phyloP scores from a whole-genome alignment of 2,113 vertebrate genomes.

The Ptyas mucosa region DNA sequence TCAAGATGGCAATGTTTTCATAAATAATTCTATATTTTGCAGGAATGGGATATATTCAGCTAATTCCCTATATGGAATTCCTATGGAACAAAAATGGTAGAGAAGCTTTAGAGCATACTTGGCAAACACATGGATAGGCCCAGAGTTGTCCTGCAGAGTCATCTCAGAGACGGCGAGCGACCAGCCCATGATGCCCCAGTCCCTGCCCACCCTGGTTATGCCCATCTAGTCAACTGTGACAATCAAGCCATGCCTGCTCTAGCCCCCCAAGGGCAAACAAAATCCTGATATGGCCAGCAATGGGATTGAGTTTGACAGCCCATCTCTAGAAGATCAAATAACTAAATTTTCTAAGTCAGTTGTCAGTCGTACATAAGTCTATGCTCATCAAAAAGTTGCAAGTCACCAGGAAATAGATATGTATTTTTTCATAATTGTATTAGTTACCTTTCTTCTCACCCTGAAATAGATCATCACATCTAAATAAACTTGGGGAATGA shows the following conservation, averaged over 20 bases:
- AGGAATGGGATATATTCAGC: not conserved
- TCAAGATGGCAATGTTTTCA: not conserved
- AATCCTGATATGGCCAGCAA: too few relatives aligned
- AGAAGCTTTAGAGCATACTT: not conserved
- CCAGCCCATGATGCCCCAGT: fast-evolving
- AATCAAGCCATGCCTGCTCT: too few relatives aligned
- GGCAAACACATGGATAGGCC: too few relatives aligned
- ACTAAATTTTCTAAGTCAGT: not conserved
- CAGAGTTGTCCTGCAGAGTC: too few relatives aligned
- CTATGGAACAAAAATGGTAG: not conserved
- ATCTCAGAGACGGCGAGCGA: too few relatives aligned
- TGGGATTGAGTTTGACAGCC: not conserved
- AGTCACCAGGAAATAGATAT: not conserved
- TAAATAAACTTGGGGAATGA: constrained; percentile 29
- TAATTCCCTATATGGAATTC: not conserved
- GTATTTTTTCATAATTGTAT: not conserved
- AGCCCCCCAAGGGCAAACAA: too few relatives aligned
- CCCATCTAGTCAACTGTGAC: too few relatives aligned
- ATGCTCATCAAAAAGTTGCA: not conserved
- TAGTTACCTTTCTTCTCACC: not conserved
- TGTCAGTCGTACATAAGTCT: not conserved
- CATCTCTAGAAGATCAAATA: not conserved
- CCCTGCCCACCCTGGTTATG: too few relatives aligned
- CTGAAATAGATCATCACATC: not conserved
- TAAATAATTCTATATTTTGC: not conserved